Base-by-base conservation (phyloP, 2,888 invertebrate species). In the Odontomyia ornata region DNA sequence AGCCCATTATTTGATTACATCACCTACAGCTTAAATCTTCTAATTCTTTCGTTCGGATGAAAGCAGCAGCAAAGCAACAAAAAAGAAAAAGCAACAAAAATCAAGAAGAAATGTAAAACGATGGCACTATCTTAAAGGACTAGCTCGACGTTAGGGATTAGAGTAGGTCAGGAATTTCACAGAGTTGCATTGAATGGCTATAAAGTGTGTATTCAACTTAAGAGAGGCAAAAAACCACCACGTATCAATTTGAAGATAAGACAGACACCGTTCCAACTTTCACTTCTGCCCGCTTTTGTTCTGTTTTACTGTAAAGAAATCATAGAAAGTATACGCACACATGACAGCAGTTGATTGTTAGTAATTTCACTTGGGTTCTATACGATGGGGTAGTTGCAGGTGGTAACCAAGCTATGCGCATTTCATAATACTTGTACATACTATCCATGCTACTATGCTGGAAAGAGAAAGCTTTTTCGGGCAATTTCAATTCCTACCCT, bases 101-200 rank as follows among this genome's bases (percentile, higher is more conserved):
- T 3, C 36, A 9, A 36, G 9, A 36, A 36, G 36, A 36, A 36
- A 36, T 36, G 36, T 36, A 36, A 36, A 36, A 36, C 36, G 36
- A 36, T 36, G 36, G 36, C 36, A 36, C 36, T 36, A 36, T 5
- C 36, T 36, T 5, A 52, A n/a, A 52, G n/a, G 52, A 18, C 15
- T 52, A 52, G 52, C 52, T 13, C 52, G 13, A n/a, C 4, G 62
- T 56, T 43, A 64, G 43, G 69, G 77, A 76, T 79, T 79, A 77
- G 79, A 79, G 73, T 77, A 79, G 79, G 79, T 79, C 79, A 79
- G 79, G 79, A 77, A 79, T 77, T 77, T 76, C 79, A n/a, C n/a
- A 79, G 77, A 79, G 77, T 69, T 75, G 28, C 36, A 65, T 65
- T 64, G 30, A 64, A 64, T 64, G 15, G 30, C 25, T 23, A 64